Conservation (phyloP, 2,113 vertebrate genomes). For the Leptodactylus fuscus region DNA sequence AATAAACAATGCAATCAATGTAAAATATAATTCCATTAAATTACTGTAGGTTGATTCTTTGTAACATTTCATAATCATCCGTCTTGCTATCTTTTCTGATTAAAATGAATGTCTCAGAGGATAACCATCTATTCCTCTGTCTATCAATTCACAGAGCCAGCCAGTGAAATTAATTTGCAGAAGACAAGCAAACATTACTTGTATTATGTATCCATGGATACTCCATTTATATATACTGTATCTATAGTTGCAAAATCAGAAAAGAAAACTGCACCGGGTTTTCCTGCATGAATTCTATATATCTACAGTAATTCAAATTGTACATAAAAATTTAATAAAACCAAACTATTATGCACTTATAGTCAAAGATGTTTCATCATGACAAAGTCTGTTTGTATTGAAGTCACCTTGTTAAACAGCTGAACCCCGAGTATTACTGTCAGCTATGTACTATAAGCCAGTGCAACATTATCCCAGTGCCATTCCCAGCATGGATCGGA, state of each 20-base stretch:
- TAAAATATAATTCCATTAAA: conserved; percentile 10
- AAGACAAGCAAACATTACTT: conserved; percentile 5
- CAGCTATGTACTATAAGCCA: too few species aligned
- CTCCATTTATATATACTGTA: not conserved
- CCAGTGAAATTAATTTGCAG: conserved; percentile 18
- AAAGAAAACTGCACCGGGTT: too few species aligned
- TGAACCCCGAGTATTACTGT: too few species aligned
- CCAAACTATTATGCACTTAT: too few species aligned
- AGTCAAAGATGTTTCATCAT: too few species aligned
- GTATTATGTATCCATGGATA: conserved; percentile 25
- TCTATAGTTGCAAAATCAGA: not conserved
- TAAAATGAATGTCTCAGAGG: conserved; percentile 22
- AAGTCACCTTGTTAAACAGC: too few species aligned
- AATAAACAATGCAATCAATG: not conserved
- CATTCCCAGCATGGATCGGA: too few species aligned
- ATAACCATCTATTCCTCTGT: conserved; percentile 12
- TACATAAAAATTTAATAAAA: too few species aligned
- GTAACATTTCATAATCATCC: conserved; percentile 8
- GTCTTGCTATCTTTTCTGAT: conserved; percentile 13
- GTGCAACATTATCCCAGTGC: too few species aligned
- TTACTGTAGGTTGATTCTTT: conserved; percentile 7
- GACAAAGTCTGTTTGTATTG: too few species aligned
- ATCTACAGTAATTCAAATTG: too few species aligned
- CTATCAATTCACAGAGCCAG: conserved; percentile 1
- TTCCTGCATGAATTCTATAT: too few species aligned